Conservation (phyloP, 2,113 vertebrate species). For the Hemicordylus capensis region DNA sequence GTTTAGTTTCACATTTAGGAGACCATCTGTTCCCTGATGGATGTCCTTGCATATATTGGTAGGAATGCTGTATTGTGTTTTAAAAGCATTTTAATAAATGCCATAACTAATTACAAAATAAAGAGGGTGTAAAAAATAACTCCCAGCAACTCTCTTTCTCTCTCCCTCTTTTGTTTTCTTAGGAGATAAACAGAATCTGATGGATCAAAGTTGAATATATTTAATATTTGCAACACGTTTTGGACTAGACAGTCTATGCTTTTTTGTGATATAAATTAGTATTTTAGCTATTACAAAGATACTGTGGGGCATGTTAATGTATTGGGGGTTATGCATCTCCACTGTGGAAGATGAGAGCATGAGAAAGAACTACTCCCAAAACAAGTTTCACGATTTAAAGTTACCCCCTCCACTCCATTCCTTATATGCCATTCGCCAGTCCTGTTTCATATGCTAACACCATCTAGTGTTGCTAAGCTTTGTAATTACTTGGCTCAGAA, state of each 20-base stretch:
- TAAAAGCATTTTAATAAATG: constrained; percentile 65
- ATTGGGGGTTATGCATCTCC: not conserved
- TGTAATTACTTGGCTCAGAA: too few relatives aligned
- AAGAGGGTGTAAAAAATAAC: not conserved
- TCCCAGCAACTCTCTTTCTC: not conserved
- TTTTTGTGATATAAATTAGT: not conserved
- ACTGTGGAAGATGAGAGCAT: not conserved
- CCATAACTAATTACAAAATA: constrained; percentile 46
- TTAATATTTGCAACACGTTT: not conserved
- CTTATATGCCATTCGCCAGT: too few relatives aligned
- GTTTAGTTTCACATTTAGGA: constrained; percentile 71
- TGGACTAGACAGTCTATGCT: not conserved
- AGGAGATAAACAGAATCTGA: constrained; percentile 22
- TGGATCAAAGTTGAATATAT: not conserved
- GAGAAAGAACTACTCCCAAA: not conserved
- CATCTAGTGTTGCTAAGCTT: too few relatives aligned
- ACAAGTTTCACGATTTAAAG: too few relatives aligned
- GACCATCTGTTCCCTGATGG: constrained; percentile 79
- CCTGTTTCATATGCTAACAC: too few relatives aligned
- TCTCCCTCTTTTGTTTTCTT: not conserved
- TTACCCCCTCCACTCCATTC: too few relatives aligned
- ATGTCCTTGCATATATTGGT: constrained; percentile 66
- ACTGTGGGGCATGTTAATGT: not conserved
- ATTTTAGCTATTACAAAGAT: not conserved
- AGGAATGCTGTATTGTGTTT: constrained; percentile 68